Percentiles rank a stretch among this genome's conserved stretches.
These are phyloP conservation scores for Eudasyphora cyanicolor DNA, from an alignment of 2,888 invertebrate species.

Conservation along the genomic window DNA sequence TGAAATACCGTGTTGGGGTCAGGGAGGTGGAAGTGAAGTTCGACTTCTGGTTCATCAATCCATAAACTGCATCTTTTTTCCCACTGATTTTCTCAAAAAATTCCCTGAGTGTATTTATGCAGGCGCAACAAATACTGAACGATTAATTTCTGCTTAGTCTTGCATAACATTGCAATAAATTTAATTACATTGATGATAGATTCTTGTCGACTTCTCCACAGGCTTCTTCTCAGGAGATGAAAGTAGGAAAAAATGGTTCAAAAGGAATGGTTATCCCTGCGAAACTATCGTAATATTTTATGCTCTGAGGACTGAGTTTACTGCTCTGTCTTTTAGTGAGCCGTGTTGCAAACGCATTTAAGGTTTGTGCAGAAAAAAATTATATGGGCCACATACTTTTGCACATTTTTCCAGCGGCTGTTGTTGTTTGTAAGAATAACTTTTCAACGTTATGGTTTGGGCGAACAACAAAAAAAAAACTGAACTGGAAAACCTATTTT, in stretches of 20 bases:
- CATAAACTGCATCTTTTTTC: no score
- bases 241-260: neutral
- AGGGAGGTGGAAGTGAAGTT: no score
- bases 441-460: slow-evolving; percentile 10
- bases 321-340: neutral
- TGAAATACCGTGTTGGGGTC: no score
- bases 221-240: neutral
- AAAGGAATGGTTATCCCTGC: neutral
- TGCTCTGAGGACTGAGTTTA: neutral
- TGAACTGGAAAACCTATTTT: neutral
- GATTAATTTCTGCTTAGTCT: slow-evolving; percentile 43
- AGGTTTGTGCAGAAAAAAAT: neutral
- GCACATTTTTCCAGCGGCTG: neutral
- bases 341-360: neutral
- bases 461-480: neutral
- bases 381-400: neutral
- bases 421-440: neutral
- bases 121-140: neutral
- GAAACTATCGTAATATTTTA: no score
- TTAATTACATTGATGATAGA: slow-evolving; percentile 42
- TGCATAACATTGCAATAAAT: slow-evolving; percentile 41
- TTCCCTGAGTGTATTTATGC: neutral
- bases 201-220: neutral
- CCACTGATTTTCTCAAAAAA: neutral
- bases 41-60: no score